Percentiles rank a stretch among this genome's conserved stretches.
phyloP scores from a whole-genome alignment of 1,140 invertebrate genomes.

The Carposina sasakii region DNA sequence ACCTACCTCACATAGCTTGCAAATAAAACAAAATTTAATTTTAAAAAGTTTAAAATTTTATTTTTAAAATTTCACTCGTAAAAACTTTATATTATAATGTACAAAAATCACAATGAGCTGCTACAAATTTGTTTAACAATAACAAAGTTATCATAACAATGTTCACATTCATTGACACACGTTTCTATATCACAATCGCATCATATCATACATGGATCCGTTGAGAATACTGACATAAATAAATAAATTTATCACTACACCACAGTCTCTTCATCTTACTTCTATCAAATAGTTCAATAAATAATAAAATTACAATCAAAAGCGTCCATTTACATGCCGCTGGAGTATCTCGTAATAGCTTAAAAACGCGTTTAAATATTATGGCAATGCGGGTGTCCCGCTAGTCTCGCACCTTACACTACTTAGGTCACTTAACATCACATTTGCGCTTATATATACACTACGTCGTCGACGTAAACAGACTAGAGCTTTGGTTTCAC shows the following conservation, averaged over 20 bases:
- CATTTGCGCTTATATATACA: slow-evolving; percentile 70
- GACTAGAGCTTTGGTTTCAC: slow-evolving; percentile 68
- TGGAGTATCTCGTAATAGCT: slow-evolving; percentile 24
- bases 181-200: slow-evolving; percentile 35
- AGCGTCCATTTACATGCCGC: slow-evolving; percentile 39
- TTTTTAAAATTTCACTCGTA: too few species aligned
- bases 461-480: slow-evolving; percentile 38
- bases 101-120: slow-evolving; percentile 54
- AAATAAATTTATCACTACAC: slow-evolving; percentile 66
- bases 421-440: slow-evolving; percentile 72
- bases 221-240: slow-evolving; percentile 66
- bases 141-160: slow-evolving; percentile 42
- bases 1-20: too few species aligned
- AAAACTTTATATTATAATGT: slow-evolving; percentile 39
- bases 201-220: slow-evolving; percentile 37
- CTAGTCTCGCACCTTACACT: slow-evolving; percentile 64
- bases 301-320: slow-evolving; percentile 43
- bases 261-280: slow-evolving; percentile 48
- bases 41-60: slow-evolving; percentile 39
- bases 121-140: slow-evolving; percentile 42
- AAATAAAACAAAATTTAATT: slow-evolving; percentile 16
- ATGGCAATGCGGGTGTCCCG: slow-evolving; percentile 61
- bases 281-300: slow-evolving; percentile 67
- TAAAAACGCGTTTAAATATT: slow-evolving; percentile 49
- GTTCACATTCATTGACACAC: slow-evolving; percentile 36